Percentiles rank a stretch among this genome's conserved stretches.
These are phyloP conservation scores for Scrobipalpa atriplicella DNA, from an alignment of 2,888 invertebrate species.

Conservation along the genomic window DNA sequence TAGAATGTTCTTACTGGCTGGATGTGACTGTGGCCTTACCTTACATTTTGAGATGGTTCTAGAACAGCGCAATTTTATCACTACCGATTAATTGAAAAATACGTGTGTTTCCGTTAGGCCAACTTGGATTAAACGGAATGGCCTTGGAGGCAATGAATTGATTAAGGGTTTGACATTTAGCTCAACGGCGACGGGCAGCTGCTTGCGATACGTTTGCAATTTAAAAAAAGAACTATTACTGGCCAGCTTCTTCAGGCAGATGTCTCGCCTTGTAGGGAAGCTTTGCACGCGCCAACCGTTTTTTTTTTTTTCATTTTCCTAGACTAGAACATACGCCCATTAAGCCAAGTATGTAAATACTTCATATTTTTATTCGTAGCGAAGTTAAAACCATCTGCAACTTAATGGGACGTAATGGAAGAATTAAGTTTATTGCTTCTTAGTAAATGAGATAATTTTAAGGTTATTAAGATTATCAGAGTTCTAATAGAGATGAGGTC, in stretches of 20 bases:
- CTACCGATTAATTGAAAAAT: slow-evolving; percentile 14
- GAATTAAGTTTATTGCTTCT: slow-evolving; percentile 9
- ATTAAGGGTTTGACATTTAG: slow-evolving; percentile 75
- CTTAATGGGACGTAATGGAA: background rate
- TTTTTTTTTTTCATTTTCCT: slow-evolving; percentile 46
- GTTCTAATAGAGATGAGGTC: slow-evolving; percentile 13
- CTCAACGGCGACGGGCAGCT: slow-evolving; percentile 64
- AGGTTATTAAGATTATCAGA: slow-evolving; percentile 8
- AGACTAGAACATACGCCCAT: slow-evolving; percentile 29
- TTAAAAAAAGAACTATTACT: slow-evolving; percentile 48
- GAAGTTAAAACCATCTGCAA: slow-evolving; percentile 9
- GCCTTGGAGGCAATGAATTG: slow-evolving; percentile 63
- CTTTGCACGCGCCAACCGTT: slow-evolving; percentile 49
- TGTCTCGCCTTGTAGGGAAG: slow-evolving; percentile 59
- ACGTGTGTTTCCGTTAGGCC: slow-evolving; percentile 35
- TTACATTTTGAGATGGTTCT: background rate
- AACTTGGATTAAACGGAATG: slow-evolving; percentile 50
- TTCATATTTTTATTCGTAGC: slow-evolving; percentile 12
- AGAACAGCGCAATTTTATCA: slow-evolving; percentile 14
- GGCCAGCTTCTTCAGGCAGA: slow-evolving; percentile 61
- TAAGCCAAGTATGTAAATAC: slow-evolving; percentile 27
- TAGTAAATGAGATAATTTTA: slow-evolving; percentile 6
- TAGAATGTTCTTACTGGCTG: background rate
- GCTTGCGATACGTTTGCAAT: slow-evolving; percentile 59
- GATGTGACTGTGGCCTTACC: background rate